Evolutionary conservation across 2,888 invertebrate genomes (phyloP).

Genomic region (Thereva unica): DNA sequence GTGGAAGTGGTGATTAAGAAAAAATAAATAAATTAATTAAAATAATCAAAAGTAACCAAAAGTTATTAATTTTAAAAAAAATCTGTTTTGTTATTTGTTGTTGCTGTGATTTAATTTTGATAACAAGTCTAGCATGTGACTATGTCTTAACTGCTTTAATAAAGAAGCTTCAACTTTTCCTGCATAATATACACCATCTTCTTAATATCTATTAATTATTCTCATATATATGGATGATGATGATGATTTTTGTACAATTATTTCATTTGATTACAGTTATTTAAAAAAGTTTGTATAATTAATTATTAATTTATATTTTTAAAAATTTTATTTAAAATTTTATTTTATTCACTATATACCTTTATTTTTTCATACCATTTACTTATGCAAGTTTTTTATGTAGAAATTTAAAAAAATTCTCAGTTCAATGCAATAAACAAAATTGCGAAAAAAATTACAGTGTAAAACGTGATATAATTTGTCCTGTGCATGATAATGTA

Average conservation of each 20-base stretch:
- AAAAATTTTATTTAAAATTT: neutral
- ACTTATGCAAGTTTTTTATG: too few species aligned
- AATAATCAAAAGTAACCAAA: too few species aligned
- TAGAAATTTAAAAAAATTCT: too few species aligned
- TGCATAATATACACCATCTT: constrained; percentile 3
- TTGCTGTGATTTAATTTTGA: too few species aligned
- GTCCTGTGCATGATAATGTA: too few species aligned
- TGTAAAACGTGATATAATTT: too few species aligned
- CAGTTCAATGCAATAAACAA: too few species aligned
- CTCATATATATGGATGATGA: constrained; percentile 42
- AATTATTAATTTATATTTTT: constrained; percentile 5
- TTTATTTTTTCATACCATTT: neutral
- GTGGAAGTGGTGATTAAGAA: too few species aligned
- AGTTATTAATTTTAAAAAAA: too few species aligned
- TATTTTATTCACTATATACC: neutral
- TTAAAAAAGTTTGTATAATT: constrained; percentile 53
- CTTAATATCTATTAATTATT: neutral
- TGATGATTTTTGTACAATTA: constrained; percentile 54
- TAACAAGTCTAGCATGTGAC: neutral
- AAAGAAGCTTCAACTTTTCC: constrained; percentile 11
- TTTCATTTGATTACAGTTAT: constrained; percentile 54
- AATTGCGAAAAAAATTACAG: too few species aligned
- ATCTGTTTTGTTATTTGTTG: too few species aligned
- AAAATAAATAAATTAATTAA: too few species aligned
- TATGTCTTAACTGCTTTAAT: constrained; percentile 23